Evolutionary conservation across 2,797 vertebrate genomes (phyloP), one percentile per base, ranked within the genome.

Genomic region (Lepus oiostolus): DNA sequence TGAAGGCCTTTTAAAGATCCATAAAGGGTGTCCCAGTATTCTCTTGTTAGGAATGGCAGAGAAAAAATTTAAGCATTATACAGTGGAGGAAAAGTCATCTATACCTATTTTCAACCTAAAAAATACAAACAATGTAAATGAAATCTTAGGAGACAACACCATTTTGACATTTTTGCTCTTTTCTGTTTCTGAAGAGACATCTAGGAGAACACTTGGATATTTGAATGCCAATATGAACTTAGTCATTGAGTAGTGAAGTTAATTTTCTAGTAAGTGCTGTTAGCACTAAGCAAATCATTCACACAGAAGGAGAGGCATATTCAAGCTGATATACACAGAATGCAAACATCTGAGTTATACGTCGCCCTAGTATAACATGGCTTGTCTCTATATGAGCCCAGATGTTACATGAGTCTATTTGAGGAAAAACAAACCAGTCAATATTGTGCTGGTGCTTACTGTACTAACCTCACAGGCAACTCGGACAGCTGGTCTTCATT

Each of bases 261-360:
- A 88, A 96, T 96, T 95, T 96, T 83, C 93, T 83, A 35, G 72
- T 28, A 85, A 76, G 21, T 67, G 88, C 79, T 2, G 0, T 87
- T 92, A 93, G 71, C 84, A 7, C 35, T 24, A 80, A 82, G 60
- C 14, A 4, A 60, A 76, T 75, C 79, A 83, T 62, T 62, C 58
- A 47, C 79, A 90, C 91, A 96, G 92, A 94, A 94, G 90, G 95
- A 90, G 58, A 95, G 52, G 68, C 17, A 0, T 79, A 70, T 84
- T 94, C 65, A 68, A 87, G 38, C 68, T 10, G 26, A 92, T 82
- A 54, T 42, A 47, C 52, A 85, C 0, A 52, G 80, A 96, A 85
- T 72, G 17, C 54, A 82, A 95, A 95, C 83, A 85, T 96, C 91
- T 94, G 80, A 95, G 94, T 85, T 96, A 82, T 38, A 82, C 89